phyloP scores from a whole-genome alignment of 2,797 vertebrate species.

The Clarias fuscus region DNA sequence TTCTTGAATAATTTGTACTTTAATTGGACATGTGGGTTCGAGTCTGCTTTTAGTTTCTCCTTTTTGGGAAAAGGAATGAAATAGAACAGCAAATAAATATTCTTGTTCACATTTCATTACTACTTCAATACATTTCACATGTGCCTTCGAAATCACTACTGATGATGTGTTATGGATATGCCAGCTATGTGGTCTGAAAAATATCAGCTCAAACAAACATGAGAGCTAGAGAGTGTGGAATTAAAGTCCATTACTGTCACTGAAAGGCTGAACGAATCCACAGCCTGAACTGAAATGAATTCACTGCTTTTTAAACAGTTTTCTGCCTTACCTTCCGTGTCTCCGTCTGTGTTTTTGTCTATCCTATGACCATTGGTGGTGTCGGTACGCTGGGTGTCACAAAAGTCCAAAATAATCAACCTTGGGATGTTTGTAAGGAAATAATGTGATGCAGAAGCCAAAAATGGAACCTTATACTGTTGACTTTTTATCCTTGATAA shows the following conservation, averaged over 20 bases:
- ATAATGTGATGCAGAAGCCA: constrained; percentile 9
- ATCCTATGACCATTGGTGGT: not conserved
- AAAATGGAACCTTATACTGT: constrained; percentile 15
- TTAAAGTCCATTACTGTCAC: not conserved
- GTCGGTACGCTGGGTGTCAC: not conserved
- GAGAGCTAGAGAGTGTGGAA: not conserved
- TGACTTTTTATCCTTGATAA: constrained; percentile 16
- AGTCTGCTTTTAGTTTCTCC: not conserved
- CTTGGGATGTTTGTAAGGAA: not conserved
- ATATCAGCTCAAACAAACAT: not conserved
- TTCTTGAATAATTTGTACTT: not conserved
- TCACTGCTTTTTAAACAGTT: not conserved
- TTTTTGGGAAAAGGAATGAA: not conserved
- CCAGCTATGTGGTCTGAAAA: not conserved
- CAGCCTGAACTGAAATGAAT: not conserved
- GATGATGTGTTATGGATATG: not conserved
- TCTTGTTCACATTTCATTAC: not conserved
- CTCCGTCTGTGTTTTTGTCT: not conserved
- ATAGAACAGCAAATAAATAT: not conserved
- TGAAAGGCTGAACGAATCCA: not conserved
- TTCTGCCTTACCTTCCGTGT: not conserved
- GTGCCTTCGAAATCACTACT: not conserved
- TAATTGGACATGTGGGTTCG: not conserved
- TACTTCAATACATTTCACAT: not conserved
- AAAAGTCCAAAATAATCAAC: constrained; percentile 17